Evolutionary conservation across 2,888 invertebrate genomes (phyloP), one percentile per base, ranked within the genome.

Genomic region (Spisula solida): DNA sequence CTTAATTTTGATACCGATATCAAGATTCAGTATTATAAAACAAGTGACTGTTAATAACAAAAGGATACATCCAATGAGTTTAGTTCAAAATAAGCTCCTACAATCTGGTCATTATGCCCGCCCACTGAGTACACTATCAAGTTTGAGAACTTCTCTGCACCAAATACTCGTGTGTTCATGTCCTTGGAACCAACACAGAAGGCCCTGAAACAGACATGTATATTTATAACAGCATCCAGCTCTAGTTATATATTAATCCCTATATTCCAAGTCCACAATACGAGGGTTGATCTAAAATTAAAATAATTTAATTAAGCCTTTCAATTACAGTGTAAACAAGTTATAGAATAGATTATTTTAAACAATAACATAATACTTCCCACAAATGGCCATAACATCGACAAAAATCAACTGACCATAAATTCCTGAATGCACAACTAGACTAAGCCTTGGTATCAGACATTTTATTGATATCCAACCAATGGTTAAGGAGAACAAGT

Each of bases 151-250:
- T 98, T 98, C 86, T 98, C 97, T 0, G 99, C 96, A 0, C 98
- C 98, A 96, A 98, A 98, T 78, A 99, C 97, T 96, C 98, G 96
- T 0, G 98, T 98, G n/a, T 98, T 97, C 96, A 98, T 98, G 96
- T 99, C 99, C 95, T 98, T 98, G 0, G 98, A 98, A 0, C 99
- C 99, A 14, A 98, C 98, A n/a, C 98, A 98, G 16, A 99, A 96
- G 60, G 99, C 97, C 95, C 97, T 97, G 93, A 55, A 95, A 94
- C 31, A 81, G 31, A 87, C 16, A 55, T 70, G 48, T 86, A 16
- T 79, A 80, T 80, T n/a, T 25, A 66, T 66, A 56, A 14, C 18
- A 56, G 41, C 41, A 41, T 41, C 41, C 4, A 5, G 41, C 41
- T 5, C 41, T 41, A 41, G 8, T 41, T 5, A 41, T 41, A n/a